Evolutionary conservation across 2,888 invertebrate genomes (phyloP), one percentile per base, ranked within the genome.

Genomic region (Pristionchus japonicus): DNA sequence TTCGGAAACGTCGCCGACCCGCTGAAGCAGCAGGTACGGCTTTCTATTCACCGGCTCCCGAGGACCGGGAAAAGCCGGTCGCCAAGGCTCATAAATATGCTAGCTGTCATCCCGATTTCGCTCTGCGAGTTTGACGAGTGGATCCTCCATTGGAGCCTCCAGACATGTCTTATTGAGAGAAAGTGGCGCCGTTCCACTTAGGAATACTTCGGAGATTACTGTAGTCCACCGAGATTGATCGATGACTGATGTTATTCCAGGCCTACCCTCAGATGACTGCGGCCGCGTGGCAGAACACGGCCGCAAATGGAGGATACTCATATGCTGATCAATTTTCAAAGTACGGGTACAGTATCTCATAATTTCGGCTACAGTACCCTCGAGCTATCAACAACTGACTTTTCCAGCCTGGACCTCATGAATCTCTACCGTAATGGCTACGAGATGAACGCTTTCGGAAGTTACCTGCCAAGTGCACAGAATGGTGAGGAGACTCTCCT

Each of bases 21-120:
- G 0, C 86, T 86, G n/a, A 86, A 86, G 70, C 86, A 86, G 49
- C 86, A 86, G 86, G 86, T 83, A 43, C 17, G 34, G n/a, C 43
- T 20, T 1, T 3, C 43, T 77, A 34, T 70, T 34, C 11, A 0
- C 17, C 23, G 37, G 37, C 34, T 70, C 17, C 23, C 20, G 23
- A 20, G 31, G 34, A 34, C 70, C 70, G 70, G 31, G 20, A 13
- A 43, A 43, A n/a, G n/a, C n/a, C n/a, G n/a, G n/a, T n/a, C n/a
- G n/a, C n/a, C n/a, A n/a, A n/a, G n/a, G n/a, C 43, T 43, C 43
- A n/a, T 43, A 77, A 47, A 47, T 77, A 11, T 9, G n/a, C 7
- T 13, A 40, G 27, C 43, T 77, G 77, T 77, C 77, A 77, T 13
- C 3, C 20, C 77, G 77, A 77, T 77, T 77, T 77, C 47, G 77